Evolutionary conservation across 2,888 invertebrate species (phyloP).

Genomic region (Drosophila tanythrix): DNA sequence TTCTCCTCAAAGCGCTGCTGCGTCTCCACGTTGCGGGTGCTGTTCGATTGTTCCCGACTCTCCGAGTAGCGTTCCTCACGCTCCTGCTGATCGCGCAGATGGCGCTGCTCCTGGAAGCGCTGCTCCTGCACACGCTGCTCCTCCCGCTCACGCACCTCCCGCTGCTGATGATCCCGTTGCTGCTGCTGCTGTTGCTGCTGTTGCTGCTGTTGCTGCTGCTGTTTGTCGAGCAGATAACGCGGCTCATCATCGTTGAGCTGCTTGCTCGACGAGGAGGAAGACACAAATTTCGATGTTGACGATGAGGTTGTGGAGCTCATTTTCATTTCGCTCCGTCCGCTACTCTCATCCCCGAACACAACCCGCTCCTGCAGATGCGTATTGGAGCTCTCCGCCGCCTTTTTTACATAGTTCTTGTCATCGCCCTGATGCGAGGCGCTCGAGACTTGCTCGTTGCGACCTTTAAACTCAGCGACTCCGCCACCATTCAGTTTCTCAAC

Average conservation of each 20-base stretch:
- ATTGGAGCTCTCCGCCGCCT: slow-evolving; percentile 85
- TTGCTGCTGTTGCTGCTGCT: slow-evolving; percentile 21
- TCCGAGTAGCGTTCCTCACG: slow-evolving; percentile 70
- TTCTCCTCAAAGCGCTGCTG: slow-evolving; percentile 79
- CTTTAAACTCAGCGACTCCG: slow-evolving; percentile 88
- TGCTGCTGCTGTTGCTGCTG: slow-evolving; percentile 15
- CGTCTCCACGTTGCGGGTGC: slow-evolving; percentile 77
- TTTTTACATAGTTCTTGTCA: slow-evolving; percentile 86
- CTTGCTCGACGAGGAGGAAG: slow-evolving; percentile 76
- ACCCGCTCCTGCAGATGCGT: slow-evolving; percentile 86
- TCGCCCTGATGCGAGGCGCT: slow-evolving; percentile 86
- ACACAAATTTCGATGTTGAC: slow-evolving; percentile 81
- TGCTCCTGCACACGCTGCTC: slow-evolving; percentile 55
- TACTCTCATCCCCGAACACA: slow-evolving; percentile 86
- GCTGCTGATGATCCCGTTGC: slow-evolving; percentile 67
- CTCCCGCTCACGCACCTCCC: slow-evolving; percentile 47
- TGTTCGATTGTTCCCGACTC: slow-evolving; percentile 63
- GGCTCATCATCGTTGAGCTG: slow-evolving; percentile 72
- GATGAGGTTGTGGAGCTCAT: slow-evolving; percentile 82
- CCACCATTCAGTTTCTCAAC: slow-evolving; percentile 88
- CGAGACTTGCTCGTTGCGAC: slow-evolving; percentile 87
- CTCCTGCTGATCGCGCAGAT: slow-evolving; percentile 79
- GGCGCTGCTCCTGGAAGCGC: slow-evolving; percentile 55
- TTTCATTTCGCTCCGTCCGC: slow-evolving; percentile 84
- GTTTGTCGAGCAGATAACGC: slow-evolving; percentile 69